These are phyloP conservation scores for Hystrix cristata DNA, from an alignment of 2,113 vertebrate genomes.

Conservation along the genomic window DNA sequence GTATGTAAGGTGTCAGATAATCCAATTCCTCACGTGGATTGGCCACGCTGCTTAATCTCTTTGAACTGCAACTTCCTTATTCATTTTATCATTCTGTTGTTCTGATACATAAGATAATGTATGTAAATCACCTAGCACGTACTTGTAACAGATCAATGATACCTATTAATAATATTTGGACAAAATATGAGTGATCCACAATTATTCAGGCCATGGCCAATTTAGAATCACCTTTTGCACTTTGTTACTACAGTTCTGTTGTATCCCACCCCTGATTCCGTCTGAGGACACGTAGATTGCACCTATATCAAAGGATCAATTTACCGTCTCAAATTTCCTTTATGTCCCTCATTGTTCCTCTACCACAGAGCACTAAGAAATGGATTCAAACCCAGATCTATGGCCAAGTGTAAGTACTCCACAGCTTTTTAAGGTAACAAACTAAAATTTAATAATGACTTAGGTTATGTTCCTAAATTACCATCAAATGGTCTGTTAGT, in stretches of 20 bases:
- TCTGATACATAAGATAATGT: not conserved
- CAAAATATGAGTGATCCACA: not conserved
- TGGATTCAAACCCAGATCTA: not conserved
- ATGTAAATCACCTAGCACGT: not conserved
- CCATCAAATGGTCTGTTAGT: not conserved
- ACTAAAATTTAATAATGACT: slow-evolving; percentile 47
- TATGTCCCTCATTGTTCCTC: not conserved
- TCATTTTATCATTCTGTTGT: not conserved
- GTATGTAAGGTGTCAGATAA: not conserved
- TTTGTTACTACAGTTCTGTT: not conserved
- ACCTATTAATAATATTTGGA: not conserved
- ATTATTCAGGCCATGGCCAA: not conserved
- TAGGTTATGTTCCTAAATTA: slow-evolving; percentile 11
- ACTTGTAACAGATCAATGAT: not conserved
- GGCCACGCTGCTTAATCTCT: not conserved
- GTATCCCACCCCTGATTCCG: not conserved
- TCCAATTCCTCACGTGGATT: not conserved
- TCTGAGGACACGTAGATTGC: not conserved
- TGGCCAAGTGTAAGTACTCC: not conserved
- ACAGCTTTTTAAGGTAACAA: slow-evolving; percentile 37
- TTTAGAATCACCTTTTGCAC: not conserved
- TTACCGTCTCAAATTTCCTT: not conserved
- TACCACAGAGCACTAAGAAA: not conserved
- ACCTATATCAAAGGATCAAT: not conserved
- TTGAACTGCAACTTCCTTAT: not conserved